phyloP scores from a whole-genome alignment of 2,113 vertebrate species.

The Nettapus auritus region DNA sequence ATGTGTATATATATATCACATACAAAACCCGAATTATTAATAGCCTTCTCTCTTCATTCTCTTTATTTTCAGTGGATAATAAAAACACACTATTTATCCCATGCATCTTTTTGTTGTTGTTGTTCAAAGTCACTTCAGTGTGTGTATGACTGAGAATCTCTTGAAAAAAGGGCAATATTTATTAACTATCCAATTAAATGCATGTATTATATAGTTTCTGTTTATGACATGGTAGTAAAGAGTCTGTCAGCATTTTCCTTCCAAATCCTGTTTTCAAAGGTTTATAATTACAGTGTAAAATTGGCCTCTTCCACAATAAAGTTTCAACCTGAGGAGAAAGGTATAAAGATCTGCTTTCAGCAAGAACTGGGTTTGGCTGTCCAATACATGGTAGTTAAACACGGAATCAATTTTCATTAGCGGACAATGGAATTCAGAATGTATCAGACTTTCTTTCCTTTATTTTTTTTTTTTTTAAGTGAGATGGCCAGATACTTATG shows the following conservation, averaged over 20 bases:
- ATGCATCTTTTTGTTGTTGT: background rate
- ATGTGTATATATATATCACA: background rate
- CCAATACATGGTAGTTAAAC: background rate
- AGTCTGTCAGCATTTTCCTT: background rate
- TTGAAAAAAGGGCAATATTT: slow-evolving; percentile 35
- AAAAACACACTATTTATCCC: background rate
- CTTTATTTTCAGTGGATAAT: slow-evolving; percentile 3
- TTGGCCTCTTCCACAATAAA: background rate
- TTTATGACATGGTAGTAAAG: background rate
- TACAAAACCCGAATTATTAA: slow-evolving; percentile 18
- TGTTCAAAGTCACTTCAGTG: background rate
- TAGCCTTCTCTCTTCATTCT: background rate
- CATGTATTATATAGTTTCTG: background rate
- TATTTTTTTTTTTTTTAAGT: background rate
- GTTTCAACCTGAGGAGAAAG: background rate
- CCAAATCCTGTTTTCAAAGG: background rate
- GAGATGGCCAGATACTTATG: background rate
- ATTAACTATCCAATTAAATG: slow-evolving; percentile 49
- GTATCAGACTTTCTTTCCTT: background rate
- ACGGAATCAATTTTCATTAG: background rate
- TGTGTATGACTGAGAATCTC: background rate
- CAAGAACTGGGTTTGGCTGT: background rate
- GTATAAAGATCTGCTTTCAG: background rate
- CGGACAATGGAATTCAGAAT: background rate
- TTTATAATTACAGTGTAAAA: slow-evolving; percentile 6